Evolutionary conservation across 2,113 vertebrate genomes (phyloP).

Genomic region (Acrocephalus kingi): DNA sequence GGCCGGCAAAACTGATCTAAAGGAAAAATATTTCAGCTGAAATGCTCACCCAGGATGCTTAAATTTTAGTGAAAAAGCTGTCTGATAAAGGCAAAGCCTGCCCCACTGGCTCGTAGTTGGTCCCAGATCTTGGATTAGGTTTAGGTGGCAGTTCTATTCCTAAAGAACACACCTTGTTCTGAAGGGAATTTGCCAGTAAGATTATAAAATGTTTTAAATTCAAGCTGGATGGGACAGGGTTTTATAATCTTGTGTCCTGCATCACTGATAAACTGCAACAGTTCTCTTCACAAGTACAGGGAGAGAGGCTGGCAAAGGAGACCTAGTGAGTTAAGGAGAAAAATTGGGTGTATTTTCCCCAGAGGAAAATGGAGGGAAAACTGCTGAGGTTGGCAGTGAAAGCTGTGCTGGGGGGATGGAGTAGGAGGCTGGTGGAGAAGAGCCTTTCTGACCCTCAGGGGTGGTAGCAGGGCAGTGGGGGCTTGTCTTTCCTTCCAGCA

Average conservation of each 20-base stretch:
- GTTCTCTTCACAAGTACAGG: not conserved
- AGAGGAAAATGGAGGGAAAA: not conserved
- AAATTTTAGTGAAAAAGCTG: not conserved
- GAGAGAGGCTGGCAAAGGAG: not conserved
- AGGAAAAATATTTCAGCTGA: not conserved
- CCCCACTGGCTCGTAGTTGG: not conserved
- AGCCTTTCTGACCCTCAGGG: not conserved
- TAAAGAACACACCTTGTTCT: not conserved
- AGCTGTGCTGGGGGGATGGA: not conserved
- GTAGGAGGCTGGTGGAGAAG: not conserved
- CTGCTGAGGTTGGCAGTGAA: not conserved
- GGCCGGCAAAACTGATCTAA: not conserved
- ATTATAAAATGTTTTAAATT: not conserved
- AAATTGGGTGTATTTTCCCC: not conserved
- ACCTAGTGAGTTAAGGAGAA: not conserved
- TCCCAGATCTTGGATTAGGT: not conserved
- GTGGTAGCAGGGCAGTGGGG: not conserved
- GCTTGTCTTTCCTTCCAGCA: not conserved
- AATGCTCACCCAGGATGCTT: not conserved
- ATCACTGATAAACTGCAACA: not conserved
- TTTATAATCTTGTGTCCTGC: not conserved
- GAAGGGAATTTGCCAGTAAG: not conserved
- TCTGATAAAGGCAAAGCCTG: not conserved
- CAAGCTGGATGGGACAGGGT: not conserved
- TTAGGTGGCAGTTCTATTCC: not conserved